Evolutionary conservation across 2,888 invertebrate species (phyloP).

Genomic region (Morinoia aosen): DNA sequence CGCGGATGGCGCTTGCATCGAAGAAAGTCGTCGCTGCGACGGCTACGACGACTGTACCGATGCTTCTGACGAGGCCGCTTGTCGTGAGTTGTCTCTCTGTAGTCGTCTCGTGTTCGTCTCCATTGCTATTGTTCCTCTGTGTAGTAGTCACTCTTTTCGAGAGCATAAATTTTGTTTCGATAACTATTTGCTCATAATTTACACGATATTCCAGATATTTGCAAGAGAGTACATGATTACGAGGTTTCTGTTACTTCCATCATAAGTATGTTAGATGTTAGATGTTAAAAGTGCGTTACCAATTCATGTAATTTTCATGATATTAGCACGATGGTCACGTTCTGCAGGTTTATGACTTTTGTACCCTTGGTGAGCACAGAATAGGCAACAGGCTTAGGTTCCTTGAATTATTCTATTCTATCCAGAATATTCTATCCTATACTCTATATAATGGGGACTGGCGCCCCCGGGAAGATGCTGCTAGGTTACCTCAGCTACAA

Average conservation of each 20-base stretch:
- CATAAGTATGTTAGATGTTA: neutral
- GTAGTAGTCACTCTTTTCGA: neutral
- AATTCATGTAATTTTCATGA: neutral
- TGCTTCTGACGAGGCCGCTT: slow-evolving; percentile 79
- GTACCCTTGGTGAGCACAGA: too few relatives aligned
- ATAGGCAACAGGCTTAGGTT: too few relatives aligned
- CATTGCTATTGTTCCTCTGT: neutral
- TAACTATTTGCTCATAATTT: neutral
- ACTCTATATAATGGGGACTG: too few relatives aligned
- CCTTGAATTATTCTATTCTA: too few relatives aligned
- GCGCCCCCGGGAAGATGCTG: too few relatives aligned
- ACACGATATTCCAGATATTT: neutral
- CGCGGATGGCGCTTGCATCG: slow-evolving; percentile 77
- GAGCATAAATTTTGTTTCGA: neutral
- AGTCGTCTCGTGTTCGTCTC: neutral
- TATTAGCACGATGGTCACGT: neutral
- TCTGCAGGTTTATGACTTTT: neutral
- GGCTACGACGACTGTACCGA: slow-evolving; percentile 71
- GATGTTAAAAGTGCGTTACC: neutral
- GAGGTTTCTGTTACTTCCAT: neutral
- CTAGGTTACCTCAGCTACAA: too few relatives aligned
- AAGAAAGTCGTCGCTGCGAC: slow-evolving; percentile 75
- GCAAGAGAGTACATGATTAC: neutral
- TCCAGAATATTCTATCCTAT: too few relatives aligned
- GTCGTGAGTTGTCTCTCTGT: slow-evolving; percentile 66